Base-by-base conservation (phyloP, 1,140 invertebrate genomes). In the Nasonia giraulti region DNA sequence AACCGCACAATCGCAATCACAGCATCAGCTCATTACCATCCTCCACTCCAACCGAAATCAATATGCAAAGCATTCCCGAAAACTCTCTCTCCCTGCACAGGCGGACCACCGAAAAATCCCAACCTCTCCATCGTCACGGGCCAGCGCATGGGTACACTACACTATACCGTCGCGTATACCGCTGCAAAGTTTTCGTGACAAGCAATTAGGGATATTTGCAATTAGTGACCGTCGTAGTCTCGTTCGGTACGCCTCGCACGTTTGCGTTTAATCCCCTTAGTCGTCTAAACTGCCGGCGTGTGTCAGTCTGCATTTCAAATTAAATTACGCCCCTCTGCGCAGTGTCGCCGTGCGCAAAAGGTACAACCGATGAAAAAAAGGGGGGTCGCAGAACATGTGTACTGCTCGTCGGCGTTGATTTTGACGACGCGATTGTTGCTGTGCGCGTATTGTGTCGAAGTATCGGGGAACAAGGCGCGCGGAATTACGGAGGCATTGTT, bases 251-350 rank as follows among this genome's bases (percentile, higher is more conserved):
- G 88, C 89, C 86, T 79, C 83, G 87, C 89, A 89, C 89, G 89
- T 90, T 83, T 85, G 33, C 87, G 81, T 89, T 89, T 89, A 90
- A 91, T 89, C 89, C 87, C 88, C 87, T 89, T 89, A 90, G 88
- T 88, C 87, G 88, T 89, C 87, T 82, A 86, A 89, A 89, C 85
- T 88, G 87, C 88, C 87, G 86, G 44, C 37, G 83, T 71, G 89
- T 86, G 88, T 90, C 89, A 89, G 90, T 91, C 89, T 90, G 90
- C 88, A 90, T 91, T 90, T 89, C 88, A 89, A 91, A 89, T 88
- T 86, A 87, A 89, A 88, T 90, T 90, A 89, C 88, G 87, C 68
- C 40, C 83, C 40, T 44, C 27, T 27, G 27, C 76, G 17, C 76
- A 6, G 55, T 7, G 20, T 17, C 17, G 55, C 2, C 17, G 50